A percentile compares a stretch with the other conserved stretches of the same genome.
Conservation (phyloP, 1,140 invertebrate genomes). For the Rhagoletis zephyria region DNA sequence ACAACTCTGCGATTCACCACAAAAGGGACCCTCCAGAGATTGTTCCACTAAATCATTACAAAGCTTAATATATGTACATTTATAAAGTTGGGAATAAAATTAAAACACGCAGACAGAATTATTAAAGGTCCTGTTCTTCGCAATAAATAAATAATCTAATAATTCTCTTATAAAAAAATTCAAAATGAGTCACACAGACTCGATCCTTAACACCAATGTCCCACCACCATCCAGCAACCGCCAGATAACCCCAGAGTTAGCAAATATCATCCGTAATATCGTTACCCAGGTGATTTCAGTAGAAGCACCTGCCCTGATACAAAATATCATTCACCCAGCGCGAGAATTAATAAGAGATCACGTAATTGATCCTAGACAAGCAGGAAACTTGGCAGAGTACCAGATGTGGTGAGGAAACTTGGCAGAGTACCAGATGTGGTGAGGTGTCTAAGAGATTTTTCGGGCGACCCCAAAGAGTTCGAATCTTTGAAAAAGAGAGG, state of each 20-base stretch:
- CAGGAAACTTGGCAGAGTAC: not conserved
- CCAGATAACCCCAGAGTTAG: not conserved
- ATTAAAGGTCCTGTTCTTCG: no score
- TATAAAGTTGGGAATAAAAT: no score
- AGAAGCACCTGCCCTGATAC: not conserved
- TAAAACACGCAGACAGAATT: no score
- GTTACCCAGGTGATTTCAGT: not conserved
- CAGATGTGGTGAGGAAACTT: not conserved
- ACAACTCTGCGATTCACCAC: no score
- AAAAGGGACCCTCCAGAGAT: no score
- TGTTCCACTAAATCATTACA: no score
- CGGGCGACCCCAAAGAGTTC: constrained; percentile 18
- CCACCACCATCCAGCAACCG: not conserved
- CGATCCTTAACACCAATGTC: not conserved
- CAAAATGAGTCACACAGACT: not conserved
- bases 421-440: constrained; percentile 39
- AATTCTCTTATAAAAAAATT: not conserved
- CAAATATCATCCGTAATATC: not conserved
- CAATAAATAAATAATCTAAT: no score
- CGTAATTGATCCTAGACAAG: not conserved
- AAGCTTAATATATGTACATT: no score
- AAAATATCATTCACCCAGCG: not conserved
- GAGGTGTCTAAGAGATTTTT: constrained; percentile 26
- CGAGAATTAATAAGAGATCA: not conserved
- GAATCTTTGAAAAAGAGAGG: constrained; percentile 19